phyloP scores from a whole-genome alignment of 1,140 invertebrate species.

The Hormaphis cornu region DNA sequence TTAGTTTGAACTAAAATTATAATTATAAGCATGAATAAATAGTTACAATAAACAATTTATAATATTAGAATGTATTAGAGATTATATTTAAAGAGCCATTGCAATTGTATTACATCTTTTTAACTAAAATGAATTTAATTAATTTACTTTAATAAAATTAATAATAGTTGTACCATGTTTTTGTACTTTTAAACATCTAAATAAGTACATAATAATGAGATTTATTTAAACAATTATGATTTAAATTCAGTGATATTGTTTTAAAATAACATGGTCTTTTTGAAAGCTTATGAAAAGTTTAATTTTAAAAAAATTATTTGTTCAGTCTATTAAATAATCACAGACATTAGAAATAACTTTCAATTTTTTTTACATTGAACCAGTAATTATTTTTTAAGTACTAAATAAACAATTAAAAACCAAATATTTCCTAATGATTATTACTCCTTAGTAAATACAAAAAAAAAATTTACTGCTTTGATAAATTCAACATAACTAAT shows the following conservation, averaged over 20 bases:
- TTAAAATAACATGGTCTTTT: no score
- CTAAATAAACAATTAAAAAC: neutral
- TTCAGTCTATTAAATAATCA: neutral
- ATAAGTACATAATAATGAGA: neutral
- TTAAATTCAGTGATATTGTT: no score
- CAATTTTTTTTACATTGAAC: neutral
- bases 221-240: no score
- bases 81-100: no score
- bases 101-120: no score
- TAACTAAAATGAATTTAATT: no score
- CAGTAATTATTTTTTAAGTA: neutral
- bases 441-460: neutral
- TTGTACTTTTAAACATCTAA: slow-evolving; percentile 3
- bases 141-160: no score
- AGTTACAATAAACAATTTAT: no score
- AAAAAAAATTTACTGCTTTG: neutral
- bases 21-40: no score
- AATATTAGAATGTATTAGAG: no score
- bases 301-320: neutral
- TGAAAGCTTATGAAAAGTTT: no score
- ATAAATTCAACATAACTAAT: slow-evolving; percentile 12
- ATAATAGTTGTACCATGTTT: neutral
- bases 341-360: neutral
- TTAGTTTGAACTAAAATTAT: no score
- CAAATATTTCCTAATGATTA: neutral